These are phyloP conservation scores for Timema podura DNA, from an alignment of 2,888 invertebrate species.

Conservation along the genomic window DNA sequence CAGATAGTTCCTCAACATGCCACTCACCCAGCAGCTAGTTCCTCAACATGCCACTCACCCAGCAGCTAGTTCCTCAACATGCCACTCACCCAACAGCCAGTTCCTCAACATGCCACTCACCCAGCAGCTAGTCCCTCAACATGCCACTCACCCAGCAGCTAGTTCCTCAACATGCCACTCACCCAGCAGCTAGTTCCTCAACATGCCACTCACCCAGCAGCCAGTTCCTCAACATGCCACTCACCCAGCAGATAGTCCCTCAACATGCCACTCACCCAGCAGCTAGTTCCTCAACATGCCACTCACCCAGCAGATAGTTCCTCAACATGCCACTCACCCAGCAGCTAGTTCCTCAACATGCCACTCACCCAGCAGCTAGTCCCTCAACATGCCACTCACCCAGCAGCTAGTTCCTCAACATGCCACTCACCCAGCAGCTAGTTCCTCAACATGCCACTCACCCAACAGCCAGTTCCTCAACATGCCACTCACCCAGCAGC, in stretches of 20 bases:
- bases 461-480: constrained; percentile 46
- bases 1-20: constrained; percentile 42
- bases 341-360: constrained; percentile 43
- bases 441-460: constrained; percentile 43
- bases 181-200: constrained; percentile 47
- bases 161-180: constrained; percentile 42
- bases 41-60: constrained; percentile 47
- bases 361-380: constrained; percentile 47
- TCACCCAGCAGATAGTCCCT: constrained; percentile 50
- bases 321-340: constrained; percentile 47
- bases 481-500: constrained; percentile 47
- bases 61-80: constrained; percentile 42
- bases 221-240: constrained; percentile 41
- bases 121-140: constrained; percentile 44
- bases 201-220: constrained; percentile 46
- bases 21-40: constrained; percentile 47
- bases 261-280: constrained; percentile 46
- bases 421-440: constrained; percentile 47
- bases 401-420: constrained; percentile 43
- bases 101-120: constrained; percentile 45
- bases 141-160: constrained; percentile 46
- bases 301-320: constrained; percentile 47
- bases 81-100: constrained; percentile 48
- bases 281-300: constrained; percentile 41
- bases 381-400: constrained; percentile 46